Conservation (phyloP, 2,113 vertebrate species). For the Oryzias woworae region DNA sequence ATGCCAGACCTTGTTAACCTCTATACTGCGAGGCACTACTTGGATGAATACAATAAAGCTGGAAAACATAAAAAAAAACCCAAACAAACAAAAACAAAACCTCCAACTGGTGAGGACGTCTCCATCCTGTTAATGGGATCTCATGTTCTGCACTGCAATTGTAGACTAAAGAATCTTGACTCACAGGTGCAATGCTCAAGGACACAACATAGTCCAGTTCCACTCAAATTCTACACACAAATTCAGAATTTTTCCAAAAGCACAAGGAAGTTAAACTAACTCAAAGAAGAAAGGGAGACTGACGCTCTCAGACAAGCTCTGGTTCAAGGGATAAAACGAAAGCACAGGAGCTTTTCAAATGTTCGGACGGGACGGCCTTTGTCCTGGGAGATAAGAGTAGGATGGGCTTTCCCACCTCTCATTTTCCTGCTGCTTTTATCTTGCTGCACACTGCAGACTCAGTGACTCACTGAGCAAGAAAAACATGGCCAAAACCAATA, state of each 20-base stretch:
- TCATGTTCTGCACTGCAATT: conserved; percentile 3
- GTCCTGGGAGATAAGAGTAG: conserved; percentile 43
- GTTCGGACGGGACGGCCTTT: conserved; percentile 52
- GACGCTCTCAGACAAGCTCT: conserved; percentile 49
- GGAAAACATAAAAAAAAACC: conserved; percentile 8
- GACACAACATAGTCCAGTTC: too few species aligned
- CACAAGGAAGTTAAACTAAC: conserved; percentile 62
- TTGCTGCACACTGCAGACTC: conserved; percentile 50
- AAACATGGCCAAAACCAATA: conserved; percentile 76
- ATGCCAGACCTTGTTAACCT: conserved; percentile 61
- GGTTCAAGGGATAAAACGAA: conserved; percentile 37
- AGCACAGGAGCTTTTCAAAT: conserved; percentile 40
- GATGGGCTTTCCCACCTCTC: conserved; percentile 44
- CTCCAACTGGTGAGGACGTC: conserved; percentile 31
- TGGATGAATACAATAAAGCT: conserved; percentile 21
- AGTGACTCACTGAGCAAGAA: conserved; percentile 63
- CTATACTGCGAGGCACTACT: conserved; percentile 26
- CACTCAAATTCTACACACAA: too few species aligned
- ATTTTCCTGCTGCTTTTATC: conserved; percentile 63
- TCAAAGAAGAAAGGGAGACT: conserved; percentile 54
- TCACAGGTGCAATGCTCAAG: conserved; percentile 16
- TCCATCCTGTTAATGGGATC: conserved; percentile 6
- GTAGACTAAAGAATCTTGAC: conserved; percentile 17
- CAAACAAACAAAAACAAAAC: conserved; percentile 3
- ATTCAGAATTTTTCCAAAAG: conserved; percentile 38